A percentile compares a stretch with the other conserved stretches of the same genome.
These are phyloP conservation scores for Oreotrochilus melanogaster DNA, from an alignment of 2,113 vertebrate genomes.

Conservation along the genomic window DNA sequence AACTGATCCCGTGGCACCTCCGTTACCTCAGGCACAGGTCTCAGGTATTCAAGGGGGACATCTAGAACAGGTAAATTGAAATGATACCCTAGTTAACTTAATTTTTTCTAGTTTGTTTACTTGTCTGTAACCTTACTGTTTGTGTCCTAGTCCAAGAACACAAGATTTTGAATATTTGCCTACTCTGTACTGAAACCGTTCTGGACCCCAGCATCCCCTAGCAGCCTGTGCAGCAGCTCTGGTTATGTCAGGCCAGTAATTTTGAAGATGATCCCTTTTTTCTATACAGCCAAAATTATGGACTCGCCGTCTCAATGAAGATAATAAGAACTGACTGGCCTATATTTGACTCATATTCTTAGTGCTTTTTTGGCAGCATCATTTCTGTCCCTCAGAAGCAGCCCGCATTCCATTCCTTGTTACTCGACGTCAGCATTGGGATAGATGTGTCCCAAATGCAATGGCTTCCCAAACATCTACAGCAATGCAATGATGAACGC, in stretches of 20 bases:
- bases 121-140: background rate
- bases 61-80: background rate
- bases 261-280: background rate
- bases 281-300: background rate
- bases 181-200: background rate
- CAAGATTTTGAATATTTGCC: background rate
- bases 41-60: background rate
- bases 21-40: background rate
- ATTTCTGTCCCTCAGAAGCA: slow-evolving; percentile 10
- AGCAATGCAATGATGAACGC: background rate
- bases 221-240: background rate
- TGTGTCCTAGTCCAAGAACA: background rate
- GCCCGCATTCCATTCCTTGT: background rate
- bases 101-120: background rate
- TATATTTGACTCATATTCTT: slow-evolving; percentile 44
- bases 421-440: background rate
- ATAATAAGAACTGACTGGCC: slow-evolving; percentile 55
- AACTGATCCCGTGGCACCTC: background rate
- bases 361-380: slow-evolving; percentile 36
- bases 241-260: background rate
- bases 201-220: background rate
- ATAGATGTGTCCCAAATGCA: background rate
- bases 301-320: slow-evolving; percentile 30
- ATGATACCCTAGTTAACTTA: background rate
- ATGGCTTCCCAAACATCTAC: background rate